Evolutionary conservation across 2,797 vertebrate species (phyloP).

Genomic region (Paguma larvata): DNA sequence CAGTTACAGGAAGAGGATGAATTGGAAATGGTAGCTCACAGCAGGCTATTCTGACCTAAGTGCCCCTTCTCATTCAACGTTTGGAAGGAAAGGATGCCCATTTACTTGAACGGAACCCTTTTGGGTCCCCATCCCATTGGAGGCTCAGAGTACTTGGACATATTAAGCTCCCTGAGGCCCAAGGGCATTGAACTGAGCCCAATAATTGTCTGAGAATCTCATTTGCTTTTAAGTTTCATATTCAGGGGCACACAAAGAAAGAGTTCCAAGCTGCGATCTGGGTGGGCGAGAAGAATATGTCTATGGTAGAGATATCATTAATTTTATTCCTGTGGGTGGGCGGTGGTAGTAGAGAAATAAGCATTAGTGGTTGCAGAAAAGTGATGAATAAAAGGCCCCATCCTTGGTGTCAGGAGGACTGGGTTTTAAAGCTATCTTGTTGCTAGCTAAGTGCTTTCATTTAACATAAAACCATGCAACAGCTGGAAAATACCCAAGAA

Average conservation of each 20-base stretch:
- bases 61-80: background rate
- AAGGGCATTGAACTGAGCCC: background rate
- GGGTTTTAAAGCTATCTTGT: slow-evolving; percentile 12
- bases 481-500: background rate
- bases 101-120: background rate
- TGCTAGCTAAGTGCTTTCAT: slow-evolving; percentile 16
- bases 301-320: background rate
- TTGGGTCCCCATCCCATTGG: background rate
- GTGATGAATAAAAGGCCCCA: background rate
- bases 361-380: background rate
- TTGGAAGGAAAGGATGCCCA: background rate
- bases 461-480: slow-evolving; percentile 2
- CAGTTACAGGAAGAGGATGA: background rate
- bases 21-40: background rate
- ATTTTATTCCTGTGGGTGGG: slow-evolving; percentile 25
- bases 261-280: background rate
- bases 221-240: slow-evolving; percentile 33
- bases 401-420: background rate
- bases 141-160: background rate
- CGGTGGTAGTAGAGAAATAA: slow-evolving; percentile 62
- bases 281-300: background rate
- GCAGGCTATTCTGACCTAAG: background rate
- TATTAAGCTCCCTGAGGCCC: background rate
- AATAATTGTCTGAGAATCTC: background rate
- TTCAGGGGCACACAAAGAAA: background rate